Evolutionary conservation across 1,140 invertebrate species (phyloP).

Genomic region (Frieseomelitta varia): DNA sequence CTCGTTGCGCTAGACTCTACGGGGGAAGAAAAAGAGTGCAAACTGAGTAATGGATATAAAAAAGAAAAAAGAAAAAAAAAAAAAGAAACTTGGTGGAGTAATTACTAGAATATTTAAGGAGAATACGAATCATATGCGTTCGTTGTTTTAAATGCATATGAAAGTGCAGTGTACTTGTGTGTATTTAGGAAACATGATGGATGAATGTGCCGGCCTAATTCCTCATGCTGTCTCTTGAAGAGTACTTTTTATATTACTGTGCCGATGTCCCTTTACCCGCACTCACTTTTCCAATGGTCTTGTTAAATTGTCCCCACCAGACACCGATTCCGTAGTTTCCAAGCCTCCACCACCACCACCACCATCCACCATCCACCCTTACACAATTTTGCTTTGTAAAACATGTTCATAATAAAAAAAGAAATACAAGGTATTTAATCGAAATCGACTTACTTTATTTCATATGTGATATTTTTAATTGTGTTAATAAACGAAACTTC

Average conservation of each 20-base stretch:
- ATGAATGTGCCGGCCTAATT: conserved; percentile 80
- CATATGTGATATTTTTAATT: not conserved
- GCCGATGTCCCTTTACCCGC: conserved; percentile 70
- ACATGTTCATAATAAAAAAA: conserved; percentile 81
- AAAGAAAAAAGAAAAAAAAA: too few species aligned
- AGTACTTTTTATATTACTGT: conserved; percentile 82
- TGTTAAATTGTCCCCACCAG: conserved; percentile 55
- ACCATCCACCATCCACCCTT: conserved; percentile 65
- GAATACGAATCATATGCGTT: conserved; percentile 25
- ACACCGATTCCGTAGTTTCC: conserved; percentile 60
- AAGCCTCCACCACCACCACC: conserved; percentile 62
- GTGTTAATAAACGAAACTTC: not conserved
- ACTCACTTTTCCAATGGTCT: conserved; percentile 56
- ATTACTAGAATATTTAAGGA: not conserved
- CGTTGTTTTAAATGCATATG: conserved; percentile 55
- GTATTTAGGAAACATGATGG: conserved; percentile 59
- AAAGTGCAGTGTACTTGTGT: conserved; percentile 63
- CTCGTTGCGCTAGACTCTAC: conserved; percentile 24
- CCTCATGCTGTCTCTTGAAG: conserved; percentile 78
- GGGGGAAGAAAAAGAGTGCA: not conserved
- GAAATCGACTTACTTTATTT: conserved; percentile 38
- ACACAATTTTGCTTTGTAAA: conserved; percentile 81
- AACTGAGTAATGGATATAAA: conserved; percentile 26
- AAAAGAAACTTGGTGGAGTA: conserved; percentile 5
- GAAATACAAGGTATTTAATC: conserved; percentile 64